phyloP scores from a whole-genome alignment of 2,797 vertebrate species.

The Tamandua tetradactyla region DNA sequence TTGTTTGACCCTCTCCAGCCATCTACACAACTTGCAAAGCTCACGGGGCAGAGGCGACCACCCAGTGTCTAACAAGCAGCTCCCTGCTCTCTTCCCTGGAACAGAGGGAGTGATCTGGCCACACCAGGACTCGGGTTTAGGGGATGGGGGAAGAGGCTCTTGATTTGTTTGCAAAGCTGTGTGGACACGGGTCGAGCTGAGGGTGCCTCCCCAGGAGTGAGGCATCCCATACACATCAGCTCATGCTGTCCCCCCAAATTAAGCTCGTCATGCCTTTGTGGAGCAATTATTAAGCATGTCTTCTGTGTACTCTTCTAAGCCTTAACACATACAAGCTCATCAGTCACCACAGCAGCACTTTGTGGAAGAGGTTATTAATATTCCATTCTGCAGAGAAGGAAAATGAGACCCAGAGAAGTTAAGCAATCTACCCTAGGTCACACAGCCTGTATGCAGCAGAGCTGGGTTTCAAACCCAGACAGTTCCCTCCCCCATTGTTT shows the following conservation, averaged over 20 bases:
- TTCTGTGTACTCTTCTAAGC: too few species aligned
- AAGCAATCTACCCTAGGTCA: neutral
- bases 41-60: neutral
- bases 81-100: neutral
- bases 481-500: neutral
- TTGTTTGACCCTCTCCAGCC: neutral
- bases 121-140: neutral
- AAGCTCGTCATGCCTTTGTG: neutral
- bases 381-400: neutral
- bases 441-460: neutral
- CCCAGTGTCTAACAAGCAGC: neutral
- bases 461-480: neutral
- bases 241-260: neutral
- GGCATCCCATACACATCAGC: neutral
- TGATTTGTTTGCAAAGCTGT: too few species aligned
- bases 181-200: too few species aligned
- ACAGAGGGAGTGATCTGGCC: neutral
- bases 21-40: accelerated
- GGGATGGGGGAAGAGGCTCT: too few species aligned
- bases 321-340: neutral
- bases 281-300: too few species aligned
- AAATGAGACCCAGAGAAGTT: too few species aligned
- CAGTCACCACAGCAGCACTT: neutral
- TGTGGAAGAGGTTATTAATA: too few species aligned
- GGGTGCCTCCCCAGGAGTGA: too few species aligned